phyloP scores from a whole-genome alignment of 2,797 vertebrate genomes.

The Pangasius macronema region DNA sequence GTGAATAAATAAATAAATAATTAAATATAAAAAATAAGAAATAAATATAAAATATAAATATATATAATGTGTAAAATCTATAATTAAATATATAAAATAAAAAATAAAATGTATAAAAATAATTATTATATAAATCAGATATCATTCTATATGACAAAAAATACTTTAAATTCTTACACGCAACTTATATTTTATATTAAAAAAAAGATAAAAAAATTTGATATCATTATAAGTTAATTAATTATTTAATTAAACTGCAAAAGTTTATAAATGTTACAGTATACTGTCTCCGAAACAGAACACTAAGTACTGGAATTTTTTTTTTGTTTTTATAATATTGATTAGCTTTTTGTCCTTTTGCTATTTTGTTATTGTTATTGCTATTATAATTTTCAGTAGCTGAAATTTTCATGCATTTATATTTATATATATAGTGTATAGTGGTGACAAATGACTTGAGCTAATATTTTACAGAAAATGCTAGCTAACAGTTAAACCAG shows the following conservation, averaged over 20 bases:
- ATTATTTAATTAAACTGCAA: too few relatives aligned
- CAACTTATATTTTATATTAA: background rate
- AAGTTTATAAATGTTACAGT: too few relatives aligned
- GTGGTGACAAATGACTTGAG: background rate
- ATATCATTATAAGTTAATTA: background rate
- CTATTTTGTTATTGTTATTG: background rate
- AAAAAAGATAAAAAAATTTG: too few relatives aligned
- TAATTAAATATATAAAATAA: background rate
- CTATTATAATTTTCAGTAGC: background rate
- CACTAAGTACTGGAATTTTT: background rate
- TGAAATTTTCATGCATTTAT: background rate
- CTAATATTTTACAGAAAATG: background rate
- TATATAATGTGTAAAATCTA: background rate
- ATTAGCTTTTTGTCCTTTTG: background rate
- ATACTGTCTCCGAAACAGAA: background rate
- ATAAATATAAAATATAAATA: too few relatives aligned
- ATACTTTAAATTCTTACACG: background rate
- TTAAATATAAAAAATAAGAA: too few relatives aligned
- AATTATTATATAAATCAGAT: background rate
- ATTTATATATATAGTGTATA: background rate
- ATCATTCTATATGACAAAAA: background rate
- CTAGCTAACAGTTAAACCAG: background rate
- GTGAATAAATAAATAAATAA: background rate
- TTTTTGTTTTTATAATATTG: background rate
- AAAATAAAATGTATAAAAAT: background rate